Evolutionary conservation across 2,797 vertebrate genomes (phyloP).

Genomic region (Falco peregrinus): DNA sequence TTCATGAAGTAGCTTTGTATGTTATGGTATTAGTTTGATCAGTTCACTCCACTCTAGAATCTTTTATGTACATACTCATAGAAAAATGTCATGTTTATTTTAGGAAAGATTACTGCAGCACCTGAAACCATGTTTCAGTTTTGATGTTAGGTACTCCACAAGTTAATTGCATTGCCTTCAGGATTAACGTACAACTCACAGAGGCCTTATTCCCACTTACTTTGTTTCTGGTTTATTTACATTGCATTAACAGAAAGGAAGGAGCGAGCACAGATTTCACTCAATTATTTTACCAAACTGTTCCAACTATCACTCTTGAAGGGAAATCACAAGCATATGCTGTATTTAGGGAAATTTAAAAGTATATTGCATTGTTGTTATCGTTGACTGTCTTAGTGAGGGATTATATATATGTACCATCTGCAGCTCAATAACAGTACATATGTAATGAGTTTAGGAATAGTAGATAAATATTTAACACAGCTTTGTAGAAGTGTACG

Average conservation of each 20-base stretch:
- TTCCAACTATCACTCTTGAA: background rate
- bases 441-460: slow-evolving; percentile 28
- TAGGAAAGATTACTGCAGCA: background rate
- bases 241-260: background rate
- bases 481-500: background rate
- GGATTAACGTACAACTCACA: background rate
- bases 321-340: background rate
- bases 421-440: slow-evolving; percentile 25
- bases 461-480: slow-evolving; percentile 37
- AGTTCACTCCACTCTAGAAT: background rate
- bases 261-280: background rate
- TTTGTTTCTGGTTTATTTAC: slow-evolving; percentile 40
- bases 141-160: slow-evolving; percentile 1
- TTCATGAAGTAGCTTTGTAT: background rate
- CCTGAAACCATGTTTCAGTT: slow-evolving; percentile 20
- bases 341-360: slow-evolving; percentile 4
- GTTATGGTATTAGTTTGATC: background rate
- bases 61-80: background rate
- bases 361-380: background rate
- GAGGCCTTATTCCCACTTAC: slow-evolving; percentile 10
- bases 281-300: slow-evolving; percentile 18
- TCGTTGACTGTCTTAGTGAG: background rate
- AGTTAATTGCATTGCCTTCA: slow-evolving; percentile 2
- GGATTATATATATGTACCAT: slow-evolving; percentile 1
- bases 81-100: background rate